phyloP scores from a whole-genome alignment of 2,797 vertebrate genomes.

The Gila robusta region DNA sequence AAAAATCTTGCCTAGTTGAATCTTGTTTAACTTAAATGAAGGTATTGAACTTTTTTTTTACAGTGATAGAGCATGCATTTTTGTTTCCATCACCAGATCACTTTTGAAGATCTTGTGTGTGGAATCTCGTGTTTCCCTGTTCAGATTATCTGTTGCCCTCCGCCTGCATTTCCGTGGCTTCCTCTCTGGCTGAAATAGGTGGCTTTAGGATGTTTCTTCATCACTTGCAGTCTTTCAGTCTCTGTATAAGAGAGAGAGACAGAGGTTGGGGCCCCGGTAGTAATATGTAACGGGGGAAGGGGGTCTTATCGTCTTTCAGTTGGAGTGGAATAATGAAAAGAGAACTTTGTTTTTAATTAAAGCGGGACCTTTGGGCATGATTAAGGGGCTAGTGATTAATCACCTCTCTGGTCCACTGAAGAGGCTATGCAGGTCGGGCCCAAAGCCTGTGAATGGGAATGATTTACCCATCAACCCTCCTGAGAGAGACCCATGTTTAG shows the following conservation, averaged over 20 bases:
- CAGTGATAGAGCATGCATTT: background rate
- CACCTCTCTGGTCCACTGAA: slow-evolving; percentile 58
- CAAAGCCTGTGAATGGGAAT: slow-evolving; percentile 19
- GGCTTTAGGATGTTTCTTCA: slow-evolving; percentile 21
- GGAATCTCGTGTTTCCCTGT: background rate
- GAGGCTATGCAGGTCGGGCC: slow-evolving; percentile 52
- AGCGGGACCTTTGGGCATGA: slow-evolving; percentile 65
- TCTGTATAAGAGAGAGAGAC: background rate
- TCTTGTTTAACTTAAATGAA: too few relatives aligned
- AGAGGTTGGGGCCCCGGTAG: slow-evolving; percentile 30
- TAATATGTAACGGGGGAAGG: slow-evolving; percentile 33
- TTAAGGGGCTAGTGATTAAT: slow-evolving; percentile 66
- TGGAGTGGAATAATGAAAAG: slow-evolving; percentile 67
- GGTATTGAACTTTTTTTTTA: too few relatives aligned
- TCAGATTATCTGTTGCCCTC: background rate
- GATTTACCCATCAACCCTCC: slow-evolving; percentile 42
- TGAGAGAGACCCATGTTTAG: slow-evolving; percentile 38
- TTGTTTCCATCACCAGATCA: background rate
- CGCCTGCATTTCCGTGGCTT: background rate
- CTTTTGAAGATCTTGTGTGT: background rate
- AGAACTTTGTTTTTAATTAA: slow-evolving; percentile 70
- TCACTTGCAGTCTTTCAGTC: slow-evolving; percentile 22
- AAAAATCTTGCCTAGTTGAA: too few relatives aligned
- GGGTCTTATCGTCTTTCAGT: slow-evolving; percentile 62
- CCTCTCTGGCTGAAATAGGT: background rate